Evolutionary conservation across 2,113 vertebrate species (phyloP).

Genomic region (Ciconia stormi): DNA sequence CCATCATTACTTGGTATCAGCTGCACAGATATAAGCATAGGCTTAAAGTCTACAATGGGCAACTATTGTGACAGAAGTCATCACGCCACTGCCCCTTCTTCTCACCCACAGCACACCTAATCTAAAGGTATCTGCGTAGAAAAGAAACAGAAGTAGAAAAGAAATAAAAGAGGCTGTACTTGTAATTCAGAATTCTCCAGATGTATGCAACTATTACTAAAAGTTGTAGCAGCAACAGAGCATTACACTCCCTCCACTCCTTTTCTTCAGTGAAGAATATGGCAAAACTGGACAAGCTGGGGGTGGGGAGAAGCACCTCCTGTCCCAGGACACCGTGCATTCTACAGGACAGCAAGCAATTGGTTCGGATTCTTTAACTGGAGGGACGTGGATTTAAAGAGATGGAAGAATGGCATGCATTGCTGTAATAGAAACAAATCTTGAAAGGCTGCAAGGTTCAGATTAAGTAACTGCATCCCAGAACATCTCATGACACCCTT

Average conservation of each 20-base stretch:
- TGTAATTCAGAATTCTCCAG: not conserved
- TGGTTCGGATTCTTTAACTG: not conserved
- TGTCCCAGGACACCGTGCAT: not conserved
- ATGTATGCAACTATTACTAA: not conserved
- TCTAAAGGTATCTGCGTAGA: accelerated
- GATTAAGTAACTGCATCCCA: not conserved
- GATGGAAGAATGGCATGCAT: accelerated
- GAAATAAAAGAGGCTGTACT: not conserved
- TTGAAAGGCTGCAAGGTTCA: not conserved
- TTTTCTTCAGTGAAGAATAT: not conserved
- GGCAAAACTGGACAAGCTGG: not conserved
- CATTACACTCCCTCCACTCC: not conserved
- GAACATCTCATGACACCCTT: not conserved
- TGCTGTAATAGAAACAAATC: not conserved
- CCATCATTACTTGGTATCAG: not conserved
- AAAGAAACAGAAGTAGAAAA: not conserved
- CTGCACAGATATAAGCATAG: not conserved
- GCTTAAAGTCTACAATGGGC: not conserved
- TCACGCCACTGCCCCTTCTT: not conserved
- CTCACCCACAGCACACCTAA: not conserved
- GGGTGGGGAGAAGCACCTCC: not conserved
- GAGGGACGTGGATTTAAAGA: not conserved
- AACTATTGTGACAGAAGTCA: not conserved
- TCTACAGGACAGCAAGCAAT: not conserved
- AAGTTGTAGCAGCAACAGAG: not conserved